These are phyloP conservation scores for Rafetus swinhoei DNA, from an alignment of 2,113 vertebrate genomes.

Conservation along the genomic window DNA sequence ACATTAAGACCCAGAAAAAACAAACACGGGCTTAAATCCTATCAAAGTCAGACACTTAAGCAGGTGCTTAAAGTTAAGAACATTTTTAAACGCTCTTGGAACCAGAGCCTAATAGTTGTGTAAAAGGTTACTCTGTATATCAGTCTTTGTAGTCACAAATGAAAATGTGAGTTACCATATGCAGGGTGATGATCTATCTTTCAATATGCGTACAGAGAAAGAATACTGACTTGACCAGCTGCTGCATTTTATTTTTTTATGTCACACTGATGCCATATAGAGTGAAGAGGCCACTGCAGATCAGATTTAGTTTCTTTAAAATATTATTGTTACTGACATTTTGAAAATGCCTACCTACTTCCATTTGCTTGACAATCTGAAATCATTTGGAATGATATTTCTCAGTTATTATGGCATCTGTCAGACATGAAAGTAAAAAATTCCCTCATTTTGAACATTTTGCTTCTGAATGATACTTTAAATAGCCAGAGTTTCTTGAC, in stretches of 20 bases:
- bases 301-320: rapidly evolving
- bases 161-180: neutral
- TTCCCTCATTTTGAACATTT: neutral
- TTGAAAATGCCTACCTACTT: neutral
- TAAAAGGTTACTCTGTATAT: neutral
- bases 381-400: neutral
- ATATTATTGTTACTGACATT: neutral
- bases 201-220: slow-evolving; percentile 17
- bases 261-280: neutral
- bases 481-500: neutral
- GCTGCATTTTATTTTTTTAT: neutral
- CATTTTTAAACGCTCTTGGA: slow-evolving; percentile 64
- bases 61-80: slow-evolving; percentile 55
- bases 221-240: neutral
- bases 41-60: slow-evolving; percentile 17
- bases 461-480: neutral
- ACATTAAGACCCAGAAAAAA: slow-evolving; percentile 41
- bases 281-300: neutral
- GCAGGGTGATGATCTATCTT: neutral
- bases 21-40: slow-evolving; percentile 29
- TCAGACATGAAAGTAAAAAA: neutral
- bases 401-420: neutral
- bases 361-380: neutral
- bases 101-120: slow-evolving; percentile 12
- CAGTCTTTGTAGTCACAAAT: neutral